phyloP scores from a whole-genome alignment of 2,113 vertebrate species.

The Eubucco bourcierii region DNA sequence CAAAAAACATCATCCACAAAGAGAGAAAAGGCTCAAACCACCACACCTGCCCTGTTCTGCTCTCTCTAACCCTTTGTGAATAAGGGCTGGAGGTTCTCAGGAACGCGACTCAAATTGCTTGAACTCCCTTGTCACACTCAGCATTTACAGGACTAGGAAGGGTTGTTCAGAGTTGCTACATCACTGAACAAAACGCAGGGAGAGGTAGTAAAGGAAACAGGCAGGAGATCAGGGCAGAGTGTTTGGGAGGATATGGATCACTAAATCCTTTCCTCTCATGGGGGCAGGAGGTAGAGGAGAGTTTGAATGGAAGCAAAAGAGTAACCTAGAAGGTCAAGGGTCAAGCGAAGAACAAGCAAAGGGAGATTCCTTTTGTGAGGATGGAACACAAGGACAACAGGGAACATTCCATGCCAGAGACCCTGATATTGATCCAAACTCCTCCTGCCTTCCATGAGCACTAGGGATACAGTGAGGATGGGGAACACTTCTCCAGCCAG shows the following conservation, averaged over 20 bases:
- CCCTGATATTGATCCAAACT: neutral
- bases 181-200: neutral
- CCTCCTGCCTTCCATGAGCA: slow-evolving; percentile 5
- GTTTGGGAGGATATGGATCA: neutral
- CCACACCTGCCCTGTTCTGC: neutral
- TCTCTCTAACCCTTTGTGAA: neutral
- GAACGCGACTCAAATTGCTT: neutral
- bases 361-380: neutral
- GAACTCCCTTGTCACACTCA: neutral
- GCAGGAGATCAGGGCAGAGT: neutral
- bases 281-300: neutral
- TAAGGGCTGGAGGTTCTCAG: neutral
- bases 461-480: neutral
- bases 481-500: slow-evolving; percentile 26
- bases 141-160: neutral
- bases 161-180: neutral
- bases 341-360: slow-evolving; percentile 2
- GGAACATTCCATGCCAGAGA: slow-evolving; percentile 1
- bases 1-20: neutral
- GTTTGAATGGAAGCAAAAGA: neutral
- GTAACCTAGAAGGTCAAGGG: neutral
- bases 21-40: neutral
- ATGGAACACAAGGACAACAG: neutral
- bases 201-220: neutral
- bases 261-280: neutral